Conservation (phyloP, 2,113 vertebrate species). For the Plectropomus leopardus region DNA sequence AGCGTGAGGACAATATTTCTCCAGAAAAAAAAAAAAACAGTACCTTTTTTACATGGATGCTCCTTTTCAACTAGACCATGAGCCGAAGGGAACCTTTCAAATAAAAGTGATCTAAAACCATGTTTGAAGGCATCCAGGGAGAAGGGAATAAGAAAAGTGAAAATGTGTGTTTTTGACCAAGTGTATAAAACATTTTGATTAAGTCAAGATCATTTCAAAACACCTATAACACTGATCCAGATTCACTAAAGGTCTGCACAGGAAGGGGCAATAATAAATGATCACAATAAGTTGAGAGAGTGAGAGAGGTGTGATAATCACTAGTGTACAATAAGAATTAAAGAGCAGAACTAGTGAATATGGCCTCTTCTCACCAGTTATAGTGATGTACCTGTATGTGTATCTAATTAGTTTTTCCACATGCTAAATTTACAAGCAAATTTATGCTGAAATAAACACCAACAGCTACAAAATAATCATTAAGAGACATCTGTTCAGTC, state of each 20-base stretch:
- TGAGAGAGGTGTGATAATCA: background rate
- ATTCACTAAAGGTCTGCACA: conserved; percentile 31
- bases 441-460: background rate
- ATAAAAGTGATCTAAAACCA: background rate
- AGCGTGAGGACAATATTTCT: background rate
- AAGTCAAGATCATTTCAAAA: background rate
- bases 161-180: background rate
- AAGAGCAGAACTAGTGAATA: background rate
- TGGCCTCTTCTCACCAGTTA: too few relatives aligned
- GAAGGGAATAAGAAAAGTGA: background rate
- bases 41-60: too few relatives aligned
- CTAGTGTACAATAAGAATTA: background rate
- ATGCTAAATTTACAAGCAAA: background rate
- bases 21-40: background rate
- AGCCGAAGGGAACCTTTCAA: background rate
- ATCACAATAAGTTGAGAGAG: background rate
- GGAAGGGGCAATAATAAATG: background rate
- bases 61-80: background rate
- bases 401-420: background rate
- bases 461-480: background rate
- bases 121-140: background rate
- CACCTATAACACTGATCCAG: conserved; percentile 28
- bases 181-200: background rate
- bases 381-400: background rate
- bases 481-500: background rate